Conservation (phyloP, 2,113 vertebrate genomes). For the Prolemur simus region DNA sequence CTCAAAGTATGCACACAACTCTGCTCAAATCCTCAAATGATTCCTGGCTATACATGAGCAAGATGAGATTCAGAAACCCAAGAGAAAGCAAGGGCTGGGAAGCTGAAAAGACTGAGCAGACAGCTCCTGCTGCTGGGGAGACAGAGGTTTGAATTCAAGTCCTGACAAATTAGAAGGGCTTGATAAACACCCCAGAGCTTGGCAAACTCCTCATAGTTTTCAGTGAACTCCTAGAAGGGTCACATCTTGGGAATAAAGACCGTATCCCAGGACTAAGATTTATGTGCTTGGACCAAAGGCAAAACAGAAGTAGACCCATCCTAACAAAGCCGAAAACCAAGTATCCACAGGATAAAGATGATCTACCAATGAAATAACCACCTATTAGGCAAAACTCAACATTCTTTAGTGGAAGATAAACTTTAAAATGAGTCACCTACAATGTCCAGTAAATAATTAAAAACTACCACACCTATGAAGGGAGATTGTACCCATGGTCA, state of each 20-base stretch:
- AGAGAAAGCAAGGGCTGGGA: not conserved
- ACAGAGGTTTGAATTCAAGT: conserved; percentile 18
- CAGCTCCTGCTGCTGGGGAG: not conserved
- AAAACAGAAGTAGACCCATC: not conserved
- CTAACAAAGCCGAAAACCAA: not conserved
- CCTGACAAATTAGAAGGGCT: not conserved
- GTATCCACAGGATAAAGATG: not conserved
- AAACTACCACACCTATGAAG: not conserved
- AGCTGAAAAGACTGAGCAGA: not conserved
- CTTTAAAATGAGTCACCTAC: not conserved
- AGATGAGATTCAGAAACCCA: not conserved
- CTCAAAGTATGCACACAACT: not conserved
- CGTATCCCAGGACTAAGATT: not conserved
- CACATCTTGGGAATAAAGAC: not conserved
- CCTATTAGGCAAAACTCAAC: not conserved
- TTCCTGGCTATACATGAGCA: not conserved
- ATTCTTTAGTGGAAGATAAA: not conserved
- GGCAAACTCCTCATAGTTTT: not conserved
- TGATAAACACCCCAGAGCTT: not conserved
- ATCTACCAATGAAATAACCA: not conserved
- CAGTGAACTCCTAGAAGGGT: not conserved
- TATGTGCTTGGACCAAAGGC: not conserved
- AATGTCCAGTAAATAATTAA: not conserved
- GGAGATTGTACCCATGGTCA: not conserved
- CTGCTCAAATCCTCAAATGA: not conserved